These are phyloP conservation scores for Ophonus ardosiacus DNA, from an alignment of 2,888 invertebrate species.

Conservation along the genomic window DNA sequence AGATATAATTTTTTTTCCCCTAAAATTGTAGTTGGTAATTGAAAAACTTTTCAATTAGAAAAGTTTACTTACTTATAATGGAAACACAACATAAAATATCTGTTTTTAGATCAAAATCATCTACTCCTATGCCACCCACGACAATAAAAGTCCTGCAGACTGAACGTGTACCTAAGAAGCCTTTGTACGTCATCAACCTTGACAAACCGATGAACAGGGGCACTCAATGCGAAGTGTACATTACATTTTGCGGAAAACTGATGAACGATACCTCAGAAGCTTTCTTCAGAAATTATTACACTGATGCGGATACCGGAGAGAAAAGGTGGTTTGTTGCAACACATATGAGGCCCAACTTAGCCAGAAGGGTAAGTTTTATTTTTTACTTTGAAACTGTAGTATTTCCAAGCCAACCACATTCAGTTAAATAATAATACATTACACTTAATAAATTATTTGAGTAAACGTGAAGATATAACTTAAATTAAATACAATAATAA, in stretches of 20 bases:
- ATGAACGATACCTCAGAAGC: constrained; percentile 82
- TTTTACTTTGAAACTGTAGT: background rate
- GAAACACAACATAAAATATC: background rate
- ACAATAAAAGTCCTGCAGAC: constrained; percentile 74
- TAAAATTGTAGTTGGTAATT: no score
- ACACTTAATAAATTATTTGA: no score
- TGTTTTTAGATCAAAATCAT: constrained; percentile 63
- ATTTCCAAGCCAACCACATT: no score
- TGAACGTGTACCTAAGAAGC: constrained; percentile 80
- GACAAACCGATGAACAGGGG: constrained; percentile 79
- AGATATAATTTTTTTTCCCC: no score
- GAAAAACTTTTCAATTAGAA: no score
- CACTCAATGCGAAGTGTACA: constrained; percentile 80
- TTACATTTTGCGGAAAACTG: constrained; percentile 83
- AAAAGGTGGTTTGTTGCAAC: constrained; percentile 81
- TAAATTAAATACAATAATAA: no score
- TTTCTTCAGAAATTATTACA: constrained; percentile 83
- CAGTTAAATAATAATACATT: no score
- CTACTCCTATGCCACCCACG: constrained; percentile 69
- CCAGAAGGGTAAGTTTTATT: constrained; percentile 76
- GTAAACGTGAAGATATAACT: no score
- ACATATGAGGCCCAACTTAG: constrained; percentile 84
- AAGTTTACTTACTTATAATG: no score
- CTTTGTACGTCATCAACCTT: constrained; percentile 80
- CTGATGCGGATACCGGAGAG: constrained; percentile 73